Percentiles rank a stretch among this genome's conserved stretches.
These are phyloP conservation scores for Lasioglossum zephyrum DNA, from an alignment of 2,888 invertebrate genomes.

Conservation along the genomic window DNA sequence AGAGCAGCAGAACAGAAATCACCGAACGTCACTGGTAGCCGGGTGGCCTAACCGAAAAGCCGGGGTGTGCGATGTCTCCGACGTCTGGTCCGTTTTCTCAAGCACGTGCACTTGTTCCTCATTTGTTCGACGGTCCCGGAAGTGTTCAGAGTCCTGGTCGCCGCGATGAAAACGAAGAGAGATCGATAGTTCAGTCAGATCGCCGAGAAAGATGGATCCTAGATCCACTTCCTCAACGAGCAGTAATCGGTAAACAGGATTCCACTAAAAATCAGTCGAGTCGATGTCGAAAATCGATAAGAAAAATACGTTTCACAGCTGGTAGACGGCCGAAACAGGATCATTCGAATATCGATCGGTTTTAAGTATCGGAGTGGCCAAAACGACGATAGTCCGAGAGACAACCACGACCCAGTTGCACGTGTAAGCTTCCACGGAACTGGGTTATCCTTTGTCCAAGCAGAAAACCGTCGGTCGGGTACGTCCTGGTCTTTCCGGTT, in stretches of 20 bases:
- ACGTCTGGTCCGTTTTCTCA: constrained; percentile 72
- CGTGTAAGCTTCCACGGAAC: constrained; percentile 45
- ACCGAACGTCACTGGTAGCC: constrained; percentile 25
- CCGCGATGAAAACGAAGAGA: not conserved
- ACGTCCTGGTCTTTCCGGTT: constrained; percentile 64
- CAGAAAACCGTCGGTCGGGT: constrained; percentile 39
- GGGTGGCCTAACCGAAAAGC: constrained; percentile 33
- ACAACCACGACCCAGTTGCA: constrained; percentile 47
- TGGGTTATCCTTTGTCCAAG: constrained; percentile 71
- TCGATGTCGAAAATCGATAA: not conserved
- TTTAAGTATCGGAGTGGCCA: constrained; percentile 16
- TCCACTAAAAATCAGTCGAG: not conserved
- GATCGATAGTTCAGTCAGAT: not conserved
- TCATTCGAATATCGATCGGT: constrained; percentile 8
- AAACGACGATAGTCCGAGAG: constrained; percentile 50
- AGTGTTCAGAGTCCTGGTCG: not conserved
- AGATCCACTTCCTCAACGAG: not conserved
- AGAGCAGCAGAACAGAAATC: constrained; percentile 12
- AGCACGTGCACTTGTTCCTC: constrained; percentile 70
- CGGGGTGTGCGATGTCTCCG: constrained; percentile 47
- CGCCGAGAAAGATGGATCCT: not conserved
- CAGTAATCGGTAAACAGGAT: not conserved
- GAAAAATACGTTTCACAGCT: not conserved
- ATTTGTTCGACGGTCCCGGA: constrained; percentile 57
- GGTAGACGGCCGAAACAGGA: not conserved